Percentiles rank a stretch among this genome's conserved stretches.
Evolutionary conservation across 2,888 invertebrate species (phyloP).

Genomic region (Athalia cordata): DNA sequence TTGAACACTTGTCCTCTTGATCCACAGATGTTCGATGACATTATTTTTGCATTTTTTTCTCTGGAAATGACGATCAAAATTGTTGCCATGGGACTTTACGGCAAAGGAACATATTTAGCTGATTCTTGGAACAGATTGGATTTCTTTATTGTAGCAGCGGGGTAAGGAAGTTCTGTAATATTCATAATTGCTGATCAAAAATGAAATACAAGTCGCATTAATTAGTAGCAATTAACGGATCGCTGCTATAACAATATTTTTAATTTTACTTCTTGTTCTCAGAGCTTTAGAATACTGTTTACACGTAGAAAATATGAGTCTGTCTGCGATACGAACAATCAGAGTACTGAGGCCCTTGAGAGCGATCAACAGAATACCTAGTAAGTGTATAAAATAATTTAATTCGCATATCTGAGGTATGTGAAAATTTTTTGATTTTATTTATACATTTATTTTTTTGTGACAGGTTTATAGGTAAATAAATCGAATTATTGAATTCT

Average conservation of each 20-base stretch:
- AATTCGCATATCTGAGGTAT: background rate
- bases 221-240: background rate
- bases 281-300: conserved; percentile 92
- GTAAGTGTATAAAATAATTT: conserved; percentile 79
- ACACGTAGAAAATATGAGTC: conserved; percentile 97
- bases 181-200: too few relatives aligned
- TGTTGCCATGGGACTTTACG: conserved; percentile 97
- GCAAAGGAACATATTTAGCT: conserved; percentile 94
- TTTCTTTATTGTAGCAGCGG: conserved; percentile 97
- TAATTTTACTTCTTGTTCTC: conserved; percentile 59
- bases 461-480: too few relatives aligned
- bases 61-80: conserved; percentile 99
- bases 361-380: conserved; percentile 99
- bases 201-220: too few relatives aligned
- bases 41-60: conserved; percentile 98
- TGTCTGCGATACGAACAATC: conserved; percentile 98
- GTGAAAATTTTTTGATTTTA: too few relatives aligned
- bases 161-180: conserved; percentile 77
- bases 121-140: conserved; percentile 99
- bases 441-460: too few relatives aligned
- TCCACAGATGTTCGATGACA: conserved; percentile 94
- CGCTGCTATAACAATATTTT: background rate
- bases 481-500: too few relatives aligned
- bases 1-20: conserved; percentile 46
- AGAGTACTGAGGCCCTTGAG: conserved; percentile 96